phyloP scores from a whole-genome alignment of 2,888 invertebrate genomes.

The Plagodis pulveraria region DNA sequence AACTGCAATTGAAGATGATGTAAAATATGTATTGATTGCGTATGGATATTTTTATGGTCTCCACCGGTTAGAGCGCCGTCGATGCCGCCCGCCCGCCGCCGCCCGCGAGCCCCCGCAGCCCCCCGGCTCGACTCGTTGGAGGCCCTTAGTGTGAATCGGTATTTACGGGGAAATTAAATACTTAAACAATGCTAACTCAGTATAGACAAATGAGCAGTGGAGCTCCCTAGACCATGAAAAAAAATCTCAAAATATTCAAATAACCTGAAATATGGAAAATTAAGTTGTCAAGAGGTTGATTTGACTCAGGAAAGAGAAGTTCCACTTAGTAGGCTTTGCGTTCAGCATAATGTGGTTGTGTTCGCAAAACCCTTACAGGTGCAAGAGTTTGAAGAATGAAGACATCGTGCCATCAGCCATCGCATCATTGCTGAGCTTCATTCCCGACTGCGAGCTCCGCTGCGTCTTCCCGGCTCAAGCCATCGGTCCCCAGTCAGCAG shows the following conservation, averaged over 20 bases:
- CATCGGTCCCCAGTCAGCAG: constrained; percentile 34
- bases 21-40: constrained; percentile 83
- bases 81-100: constrained; percentile 69
- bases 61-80: constrained; percentile 81
- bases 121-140: constrained; percentile 77
- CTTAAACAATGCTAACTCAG: constrained; percentile 76
- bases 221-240: constrained; percentile 56
- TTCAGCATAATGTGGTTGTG: constrained; percentile 84
- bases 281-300: constrained; percentile 69
- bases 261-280: constrained; percentile 36
- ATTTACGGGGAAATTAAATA: constrained; percentile 84
- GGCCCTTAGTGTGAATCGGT: constrained; percentile 83
- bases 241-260: constrained; percentile 37
- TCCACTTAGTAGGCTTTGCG: constrained; percentile 71
- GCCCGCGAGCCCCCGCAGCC: constrained; percentile 68
- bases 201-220: constrained; percentile 61
- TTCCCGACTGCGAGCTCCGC: constrained; percentile 41
- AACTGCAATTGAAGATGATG: constrained; percentile 80
- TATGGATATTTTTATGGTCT: constrained; percentile 85
- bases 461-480: constrained; percentile 37
- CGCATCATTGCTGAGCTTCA: constrained; percentile 47
- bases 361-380: constrained; percentile 84
- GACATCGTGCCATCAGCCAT: constrained; percentile 38
- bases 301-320: constrained; percentile 81
- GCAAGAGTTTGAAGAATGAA: constrained; percentile 67